Percentiles rank a stretch among this genome's conserved stretches.
Evolutionary conservation across 2,113 vertebrate genomes (phyloP).

Genomic region (Suricata suricatta): DNA sequence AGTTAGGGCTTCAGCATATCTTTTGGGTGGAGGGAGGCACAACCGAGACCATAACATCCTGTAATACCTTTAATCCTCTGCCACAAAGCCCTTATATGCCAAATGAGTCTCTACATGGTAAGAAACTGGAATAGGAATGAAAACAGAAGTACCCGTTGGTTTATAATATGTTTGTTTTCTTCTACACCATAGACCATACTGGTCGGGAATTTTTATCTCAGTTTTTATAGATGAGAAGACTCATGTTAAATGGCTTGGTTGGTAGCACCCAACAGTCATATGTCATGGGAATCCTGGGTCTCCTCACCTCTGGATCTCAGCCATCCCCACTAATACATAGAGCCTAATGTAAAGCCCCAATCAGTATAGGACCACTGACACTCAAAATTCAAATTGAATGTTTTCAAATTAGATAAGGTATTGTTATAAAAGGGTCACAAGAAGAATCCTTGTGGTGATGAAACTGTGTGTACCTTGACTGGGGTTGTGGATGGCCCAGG

Average conservation of each 20-base stretch:
- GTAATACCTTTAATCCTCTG: not conserved
- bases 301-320: not conserved
- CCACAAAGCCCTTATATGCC: not conserved
- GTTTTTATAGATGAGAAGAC: not conserved
- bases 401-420: not conserved
- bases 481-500: rapidly evolving
- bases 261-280: not conserved
- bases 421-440: not conserved
- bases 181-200: not conserved
- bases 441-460: not conserved
- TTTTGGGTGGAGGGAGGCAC: not conserved
- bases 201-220: not conserved
- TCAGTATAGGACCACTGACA: not conserved
- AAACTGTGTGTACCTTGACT: not conserved
- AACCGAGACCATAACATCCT: not conserved
- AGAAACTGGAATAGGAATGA: not conserved
- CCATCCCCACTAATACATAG: not conserved
- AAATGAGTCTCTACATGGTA: not conserved
- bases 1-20: not conserved
- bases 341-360: not conserved
- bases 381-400: not conserved
- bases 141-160: not conserved
- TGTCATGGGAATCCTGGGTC: not conserved
- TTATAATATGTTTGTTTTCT: not conserved
- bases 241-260: not conserved